Evolutionary conservation across 2,797 vertebrate species (phyloP), one percentile per base, ranked within the genome.

Genomic region (Sebastes jordani): DNA sequence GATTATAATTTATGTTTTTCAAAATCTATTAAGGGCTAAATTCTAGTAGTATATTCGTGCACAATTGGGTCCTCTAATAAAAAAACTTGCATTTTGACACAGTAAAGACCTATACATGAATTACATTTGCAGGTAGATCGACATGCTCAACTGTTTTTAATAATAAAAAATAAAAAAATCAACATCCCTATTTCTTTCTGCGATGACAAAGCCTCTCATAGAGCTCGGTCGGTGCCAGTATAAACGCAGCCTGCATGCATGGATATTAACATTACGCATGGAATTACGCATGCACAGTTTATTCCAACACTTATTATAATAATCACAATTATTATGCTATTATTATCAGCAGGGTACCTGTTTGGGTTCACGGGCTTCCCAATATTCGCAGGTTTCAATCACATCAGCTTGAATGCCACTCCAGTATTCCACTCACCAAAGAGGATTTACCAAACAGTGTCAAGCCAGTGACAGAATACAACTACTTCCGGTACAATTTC

Each of bases 311-410:
- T 30, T n/a, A 4, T 58, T 22, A 66, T 54, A 58, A 72, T 65
- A 58, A 72, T 65, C 22, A 34, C 18, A 6, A 34, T 20, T 34
- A 27, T n/a, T 11, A 38, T 38, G 10, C 20, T 9, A 30, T 38
- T 7, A 30, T 71, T 7, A 30, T 71, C 6, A 83, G 46, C 13
- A 7, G 23, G 7, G 63, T 93, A 93, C 92, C 93, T 93, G 91
- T 83, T 86, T 55, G 63, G n/a, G 67, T 73, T 58, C 20, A 74
- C 76, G 18, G 29, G 30, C 77, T 69, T 81, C 84, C 66, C 9
- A 76, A 76, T 76, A 65, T 22, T 76, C 64, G 58, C 80, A 80
- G 30, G 66, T 58, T 66, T 90, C 62, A 83, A 64, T 85, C 86
- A 76, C 84, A 71, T 58, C 85, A 78, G 80, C 59, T 72, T 38